These are phyloP conservation scores for Hylaeus anthracinus DNA, from an alignment of 1,140 invertebrate genomes.

Conservation along the genomic window DNA sequence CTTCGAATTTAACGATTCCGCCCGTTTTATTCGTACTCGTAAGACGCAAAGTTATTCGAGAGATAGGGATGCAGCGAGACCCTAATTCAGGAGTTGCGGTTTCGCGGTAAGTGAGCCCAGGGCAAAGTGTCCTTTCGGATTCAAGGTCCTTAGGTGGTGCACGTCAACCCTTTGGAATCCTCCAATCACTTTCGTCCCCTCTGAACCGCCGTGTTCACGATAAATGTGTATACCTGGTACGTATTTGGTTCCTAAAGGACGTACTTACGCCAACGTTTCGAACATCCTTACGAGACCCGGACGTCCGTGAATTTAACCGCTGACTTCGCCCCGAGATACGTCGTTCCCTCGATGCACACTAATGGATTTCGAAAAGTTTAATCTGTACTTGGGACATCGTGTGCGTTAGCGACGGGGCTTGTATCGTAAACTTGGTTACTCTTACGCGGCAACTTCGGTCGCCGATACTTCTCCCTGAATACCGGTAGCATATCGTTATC, in stretches of 20 bases:
- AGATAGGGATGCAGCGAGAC: background rate
- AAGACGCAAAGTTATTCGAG: background rate
- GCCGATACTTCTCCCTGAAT: constrained; percentile 8
- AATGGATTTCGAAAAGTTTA: constrained; percentile 59
- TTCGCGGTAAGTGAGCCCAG: too few relatives aligned
- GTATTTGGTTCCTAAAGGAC: constrained; percentile 2
- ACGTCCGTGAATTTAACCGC: constrained; percentile 61
- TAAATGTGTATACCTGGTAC: background rate
- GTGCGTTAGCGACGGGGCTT: constrained; percentile 36
- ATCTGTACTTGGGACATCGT: constrained; percentile 40
- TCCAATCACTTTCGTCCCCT: constrained; percentile 18
- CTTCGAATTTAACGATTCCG: too few relatives aligned
- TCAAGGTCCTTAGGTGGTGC: background rate
- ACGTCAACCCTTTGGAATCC: background rate
- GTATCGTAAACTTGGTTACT: constrained; percentile 37
- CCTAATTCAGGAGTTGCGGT: too few relatives aligned
- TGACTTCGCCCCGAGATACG: constrained; percentile 50
- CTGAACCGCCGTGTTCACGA: background rate
- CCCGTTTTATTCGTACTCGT: too few relatives aligned
- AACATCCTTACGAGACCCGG: constrained; percentile 37
- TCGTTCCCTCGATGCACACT: constrained; percentile 35
- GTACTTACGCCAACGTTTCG: constrained; percentile 29
- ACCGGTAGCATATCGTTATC: constrained; percentile 9
- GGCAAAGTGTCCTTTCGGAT: too few relatives aligned
- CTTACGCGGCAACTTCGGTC: constrained; percentile 37